phyloP scores from a whole-genome alignment of 2,888 invertebrate species.

The Cyclophora albipunctata region DNA sequence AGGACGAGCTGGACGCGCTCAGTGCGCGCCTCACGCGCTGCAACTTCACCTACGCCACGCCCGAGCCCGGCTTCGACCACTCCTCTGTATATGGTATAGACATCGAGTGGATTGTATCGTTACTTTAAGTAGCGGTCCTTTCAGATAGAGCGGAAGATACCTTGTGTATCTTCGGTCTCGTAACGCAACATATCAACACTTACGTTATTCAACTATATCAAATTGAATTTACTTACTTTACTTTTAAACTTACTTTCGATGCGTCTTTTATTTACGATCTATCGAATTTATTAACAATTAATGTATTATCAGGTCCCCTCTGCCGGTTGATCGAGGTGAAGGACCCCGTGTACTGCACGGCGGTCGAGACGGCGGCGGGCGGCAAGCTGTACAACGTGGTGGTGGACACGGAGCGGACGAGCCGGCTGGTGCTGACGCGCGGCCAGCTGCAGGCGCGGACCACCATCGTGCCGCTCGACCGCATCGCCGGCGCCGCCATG shows the following conservation, averaged over 20 bases:
- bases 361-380: conserved; percentile 90
- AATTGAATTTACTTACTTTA: too few relatives aligned
- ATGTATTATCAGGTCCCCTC: conserved; percentile 77
- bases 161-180: too few relatives aligned
- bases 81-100: conserved; percentile 37
- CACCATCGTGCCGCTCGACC: conserved; percentile 90
- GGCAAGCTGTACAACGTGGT: conserved; percentile 93
- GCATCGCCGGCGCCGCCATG: conserved; percentile 78
- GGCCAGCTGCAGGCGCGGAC: conserved; percentile 87
- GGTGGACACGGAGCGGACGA: conserved; percentile 89
- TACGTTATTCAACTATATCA: too few relatives aligned
- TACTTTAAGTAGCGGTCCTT: too few relatives aligned
- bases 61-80: conserved; percentile 82
- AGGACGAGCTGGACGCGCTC: conserved; percentile 71
- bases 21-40: conserved; percentile 74
- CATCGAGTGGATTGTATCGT: background rate
- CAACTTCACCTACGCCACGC: conserved; percentile 85
- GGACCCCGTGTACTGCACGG: conserved; percentile 82
- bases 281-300: too few relatives aligned
- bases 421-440: conserved; percentile 87
- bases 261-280: conserved; percentile 1
- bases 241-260: background rate
- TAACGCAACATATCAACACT: too few relatives aligned
- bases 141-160: too few relatives aligned
- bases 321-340: conserved; percentile 85